Evolutionary conservation across 2,113 vertebrate species (phyloP).

Genomic region (Naja naja): DNA sequence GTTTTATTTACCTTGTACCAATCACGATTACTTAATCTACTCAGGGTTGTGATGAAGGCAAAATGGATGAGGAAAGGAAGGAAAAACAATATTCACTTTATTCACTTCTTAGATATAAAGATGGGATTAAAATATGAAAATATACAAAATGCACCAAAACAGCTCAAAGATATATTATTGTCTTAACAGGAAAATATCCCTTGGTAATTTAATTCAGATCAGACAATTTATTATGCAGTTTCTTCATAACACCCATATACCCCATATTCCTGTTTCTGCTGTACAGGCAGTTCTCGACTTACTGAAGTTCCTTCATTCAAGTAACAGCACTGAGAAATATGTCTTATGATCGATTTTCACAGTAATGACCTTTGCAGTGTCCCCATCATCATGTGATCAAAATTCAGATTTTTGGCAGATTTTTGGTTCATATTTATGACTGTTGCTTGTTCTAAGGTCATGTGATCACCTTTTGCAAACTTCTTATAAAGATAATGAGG

Average conservation of each 20-base stretch:
- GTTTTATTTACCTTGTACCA: background rate
- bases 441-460: background rate
- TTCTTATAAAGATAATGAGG: background rate
- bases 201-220: conserved; percentile 21
- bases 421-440: background rate
- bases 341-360: background rate
- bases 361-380: background rate
- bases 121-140: background rate
- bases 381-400: background rate
- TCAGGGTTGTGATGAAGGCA: background rate
- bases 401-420: background rate
- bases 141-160: background rate
- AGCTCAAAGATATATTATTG: background rate
- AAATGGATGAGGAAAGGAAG: background rate
- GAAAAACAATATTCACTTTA: background rate
- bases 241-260: background rate
- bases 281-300: background rate
- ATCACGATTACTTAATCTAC: background rate
- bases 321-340: background rate
- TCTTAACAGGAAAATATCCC: conserved; percentile 44
- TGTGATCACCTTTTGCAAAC: background rate
- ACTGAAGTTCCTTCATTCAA: background rate
- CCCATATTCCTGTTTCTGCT: background rate
- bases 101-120: background rate
- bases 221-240: conserved; percentile 31